These are phyloP conservation scores for Thaumatotibia leucotreta DNA, from an alignment of 1,140 invertebrate species.

Conservation along the genomic window DNA sequence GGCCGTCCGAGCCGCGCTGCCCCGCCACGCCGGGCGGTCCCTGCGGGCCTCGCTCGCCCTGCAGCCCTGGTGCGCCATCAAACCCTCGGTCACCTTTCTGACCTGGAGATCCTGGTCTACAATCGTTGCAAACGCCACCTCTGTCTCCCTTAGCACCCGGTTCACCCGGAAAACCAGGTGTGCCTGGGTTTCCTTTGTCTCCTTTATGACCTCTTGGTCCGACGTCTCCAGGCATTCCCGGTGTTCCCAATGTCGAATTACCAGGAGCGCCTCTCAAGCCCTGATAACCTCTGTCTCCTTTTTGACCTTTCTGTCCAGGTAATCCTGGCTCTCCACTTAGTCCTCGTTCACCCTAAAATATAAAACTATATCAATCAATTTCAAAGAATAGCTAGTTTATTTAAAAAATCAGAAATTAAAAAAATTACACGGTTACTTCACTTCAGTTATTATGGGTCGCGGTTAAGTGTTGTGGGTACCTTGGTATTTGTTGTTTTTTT, in stretches of 20 bases:
- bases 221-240: conserved; percentile 81
- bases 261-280: conserved; percentile 87
- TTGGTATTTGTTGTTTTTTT: no score
- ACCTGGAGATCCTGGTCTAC: conserved; percentile 83
- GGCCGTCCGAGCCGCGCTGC: conserved; percentile 80
- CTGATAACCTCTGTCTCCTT: conserved; percentile 87
- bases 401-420: no score
- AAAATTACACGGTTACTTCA: no score
- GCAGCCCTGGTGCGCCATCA: conserved; percentile 82
- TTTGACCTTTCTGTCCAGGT: conserved; percentile 85
- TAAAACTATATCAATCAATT: background rate
- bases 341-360: conserved; percentile 81
- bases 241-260: conserved; percentile 85
- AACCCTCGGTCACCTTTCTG: conserved; percentile 85
- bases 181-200: conserved; percentile 80
- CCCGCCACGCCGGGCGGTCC: conserved; percentile 82
- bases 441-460: no score
- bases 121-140: conserved; percentile 87
- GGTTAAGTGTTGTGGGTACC: no score
- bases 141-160: conserved; percentile 83
- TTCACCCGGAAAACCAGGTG: conserved; percentile 80
- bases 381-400: no score
- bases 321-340: conserved; percentile 81
- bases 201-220: conserved; percentile 83
- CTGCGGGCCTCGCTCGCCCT: conserved; percentile 82